A percentile compares a stretch with the other conserved stretches of the same genome.
phyloP scores from a whole-genome alignment of 2,888 invertebrate species.

The Carpatolechia fugitivella region DNA sequence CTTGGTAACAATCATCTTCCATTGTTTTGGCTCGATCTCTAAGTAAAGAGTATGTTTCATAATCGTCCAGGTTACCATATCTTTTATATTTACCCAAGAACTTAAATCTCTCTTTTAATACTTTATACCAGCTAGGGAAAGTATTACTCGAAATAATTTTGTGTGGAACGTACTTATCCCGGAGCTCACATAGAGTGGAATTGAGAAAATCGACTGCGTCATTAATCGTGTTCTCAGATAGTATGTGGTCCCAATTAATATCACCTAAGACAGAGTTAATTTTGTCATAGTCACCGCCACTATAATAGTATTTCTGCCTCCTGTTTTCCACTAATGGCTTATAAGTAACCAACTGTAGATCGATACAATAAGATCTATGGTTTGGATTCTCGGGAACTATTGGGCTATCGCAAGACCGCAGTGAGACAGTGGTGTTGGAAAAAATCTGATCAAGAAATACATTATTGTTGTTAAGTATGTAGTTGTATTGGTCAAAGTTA shows the following conservation, averaged over 20 bases:
- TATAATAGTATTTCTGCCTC: background rate
- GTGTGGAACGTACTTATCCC: background rate
- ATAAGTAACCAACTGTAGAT: background rate
- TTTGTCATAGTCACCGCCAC: background rate
- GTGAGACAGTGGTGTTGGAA: too few species aligned
- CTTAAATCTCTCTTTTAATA: conserved; percentile 5
- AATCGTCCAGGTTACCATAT: background rate
- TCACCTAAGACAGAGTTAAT: background rate
- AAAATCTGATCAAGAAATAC: too few species aligned
- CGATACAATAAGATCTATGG: background rate
- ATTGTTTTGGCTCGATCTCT: background rate
- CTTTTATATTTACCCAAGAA: background rate
- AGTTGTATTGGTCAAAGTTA: background rate
- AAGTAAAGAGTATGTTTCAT: background rate
- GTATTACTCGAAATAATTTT: background rate
- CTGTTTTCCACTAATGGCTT: background rate
- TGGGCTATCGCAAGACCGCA: too few species aligned
- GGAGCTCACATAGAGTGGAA: background rate
- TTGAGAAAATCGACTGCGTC: background rate
- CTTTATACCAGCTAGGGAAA: background rate
- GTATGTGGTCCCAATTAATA: background rate
- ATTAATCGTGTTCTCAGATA: background rate
- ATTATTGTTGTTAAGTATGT: too few species aligned
- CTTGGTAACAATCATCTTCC: background rate
- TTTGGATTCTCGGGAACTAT: too few species aligned